Percentiles rank a stretch among this genome's conserved stretches.
phyloP scores from a whole-genome alignment of 2,797 vertebrate genomes.

The Centropyge bicolor region DNA sequence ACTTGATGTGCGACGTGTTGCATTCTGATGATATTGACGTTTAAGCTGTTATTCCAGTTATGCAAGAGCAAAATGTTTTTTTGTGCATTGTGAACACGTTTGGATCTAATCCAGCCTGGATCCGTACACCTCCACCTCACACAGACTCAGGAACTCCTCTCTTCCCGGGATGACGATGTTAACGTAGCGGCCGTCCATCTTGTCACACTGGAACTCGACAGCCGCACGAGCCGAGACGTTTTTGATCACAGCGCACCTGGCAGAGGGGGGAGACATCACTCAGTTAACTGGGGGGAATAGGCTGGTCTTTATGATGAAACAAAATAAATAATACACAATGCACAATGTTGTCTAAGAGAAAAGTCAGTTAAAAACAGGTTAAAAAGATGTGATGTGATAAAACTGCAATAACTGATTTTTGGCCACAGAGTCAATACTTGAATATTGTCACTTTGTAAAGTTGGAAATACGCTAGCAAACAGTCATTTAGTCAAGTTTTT shows the following conservation, averaged over 20 bases:
- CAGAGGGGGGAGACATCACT: not conserved
- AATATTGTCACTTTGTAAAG: no score
- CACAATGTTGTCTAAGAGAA: no score
- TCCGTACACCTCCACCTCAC: slow-evolving; percentile 23
- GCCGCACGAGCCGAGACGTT: not conserved
- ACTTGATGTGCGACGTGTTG: not conserved
- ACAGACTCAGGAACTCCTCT: slow-evolving; percentile 15
- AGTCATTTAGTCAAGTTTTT: no score
- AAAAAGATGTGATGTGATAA: no score
- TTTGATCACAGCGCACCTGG: not conserved
- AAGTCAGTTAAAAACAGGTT: no score
- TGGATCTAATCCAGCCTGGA: not conserved
- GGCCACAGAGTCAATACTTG: no score
- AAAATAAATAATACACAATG: no score
- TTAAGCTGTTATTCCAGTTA: not conserved
- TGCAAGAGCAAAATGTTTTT: not conserved
- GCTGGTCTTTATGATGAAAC: not conserved
- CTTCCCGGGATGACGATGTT: not conserved
- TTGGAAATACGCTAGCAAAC: no score
- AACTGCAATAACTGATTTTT: no score
- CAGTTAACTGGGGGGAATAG: not conserved
- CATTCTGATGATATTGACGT: not conserved
- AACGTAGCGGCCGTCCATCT: slow-evolving; percentile 17
- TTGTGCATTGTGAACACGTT: not conserved
- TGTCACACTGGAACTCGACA: not conserved